Evolutionary conservation across 2,888 invertebrate genomes (phyloP).

Genomic region (Coecobrya sp.): DNA sequence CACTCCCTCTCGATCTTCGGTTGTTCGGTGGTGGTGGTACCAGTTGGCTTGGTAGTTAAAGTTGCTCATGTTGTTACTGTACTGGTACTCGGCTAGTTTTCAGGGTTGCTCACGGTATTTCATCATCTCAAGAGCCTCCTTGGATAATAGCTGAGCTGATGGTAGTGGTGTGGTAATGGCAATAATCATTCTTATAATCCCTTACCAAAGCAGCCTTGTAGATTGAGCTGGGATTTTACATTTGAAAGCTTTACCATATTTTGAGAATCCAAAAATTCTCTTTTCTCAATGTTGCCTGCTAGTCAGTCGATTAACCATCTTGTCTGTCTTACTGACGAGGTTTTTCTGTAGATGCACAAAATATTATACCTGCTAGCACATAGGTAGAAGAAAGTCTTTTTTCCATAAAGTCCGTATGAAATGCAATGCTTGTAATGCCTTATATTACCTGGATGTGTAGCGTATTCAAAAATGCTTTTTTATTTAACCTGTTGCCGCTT

Average conservation of each 20-base stretch:
- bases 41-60: conserved; percentile 29
- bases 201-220: conserved; percentile 4
- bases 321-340: neutral
- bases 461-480: conserved; percentile 46
- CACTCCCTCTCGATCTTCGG: conserved; percentile 40
- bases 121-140: conserved; percentile 48
- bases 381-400: neutral
- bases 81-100: neutral
- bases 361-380: neutral
- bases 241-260: conserved; percentile 37
- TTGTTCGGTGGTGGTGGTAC: conserved; percentile 25
- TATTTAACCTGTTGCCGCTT: conserved; percentile 21
- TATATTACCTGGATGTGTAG: neutral
- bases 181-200: conserved; percentile 40
- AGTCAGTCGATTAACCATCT: conserved; percentile 4
- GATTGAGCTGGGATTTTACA: conserved; percentile 57
- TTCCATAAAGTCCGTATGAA: neutral
- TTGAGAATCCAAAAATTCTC: conserved; percentile 28
- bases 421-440: conserved; percentile 5
- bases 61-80: conserved; percentile 9
- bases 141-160: conserved; percentile 21
- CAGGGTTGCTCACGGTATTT: conserved; percentile 58
- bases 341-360: neutral
- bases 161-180: conserved; percentile 32
- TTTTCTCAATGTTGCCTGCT: neutral